Evolutionary conservation across 2,888 invertebrate genomes (phyloP).

Genomic region (Hylaea fasciaria): DNA sequence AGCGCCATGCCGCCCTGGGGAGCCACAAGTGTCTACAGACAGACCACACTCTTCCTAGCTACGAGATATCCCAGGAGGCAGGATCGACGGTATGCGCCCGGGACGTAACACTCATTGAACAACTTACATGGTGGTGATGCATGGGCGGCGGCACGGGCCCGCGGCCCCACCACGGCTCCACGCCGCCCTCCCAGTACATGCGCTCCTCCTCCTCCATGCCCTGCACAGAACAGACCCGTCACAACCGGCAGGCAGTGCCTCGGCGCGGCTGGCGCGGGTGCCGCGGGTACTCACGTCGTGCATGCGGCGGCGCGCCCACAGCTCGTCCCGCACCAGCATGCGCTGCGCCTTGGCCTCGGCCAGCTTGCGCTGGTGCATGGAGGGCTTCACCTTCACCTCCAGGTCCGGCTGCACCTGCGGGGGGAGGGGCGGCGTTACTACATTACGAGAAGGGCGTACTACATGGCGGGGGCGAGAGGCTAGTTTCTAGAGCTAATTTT

Average conservation of each 20-base stretch:
- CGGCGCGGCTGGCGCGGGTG: too few relatives aligned
- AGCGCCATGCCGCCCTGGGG: constrained; percentile 55
- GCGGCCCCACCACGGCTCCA: constrained; percentile 84
- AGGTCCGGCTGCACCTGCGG: constrained; percentile 91
- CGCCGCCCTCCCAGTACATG: constrained; percentile 95
- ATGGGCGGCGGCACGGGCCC: constrained; percentile 71
- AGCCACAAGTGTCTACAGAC: too few relatives aligned
- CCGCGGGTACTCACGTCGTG: constrained; percentile 61
- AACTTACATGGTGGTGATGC: constrained; percentile 68
- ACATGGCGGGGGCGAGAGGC: too few relatives aligned
- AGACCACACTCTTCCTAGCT: too few relatives aligned
- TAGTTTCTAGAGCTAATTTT: too few relatives aligned
- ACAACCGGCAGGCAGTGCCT: too few relatives aligned
- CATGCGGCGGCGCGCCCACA: constrained; percentile 88
- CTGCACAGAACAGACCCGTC: constrained; percentile 43
- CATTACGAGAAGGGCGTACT: too few relatives aligned
- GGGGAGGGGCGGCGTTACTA: not conserved
- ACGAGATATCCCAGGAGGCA: too few relatives aligned
- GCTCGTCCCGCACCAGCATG: constrained; percentile 88
- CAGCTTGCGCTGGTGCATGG: constrained; percentile 91
- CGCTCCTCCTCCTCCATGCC: constrained; percentile 91
- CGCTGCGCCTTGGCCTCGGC: constrained; percentile 94
- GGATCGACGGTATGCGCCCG: too few relatives aligned
- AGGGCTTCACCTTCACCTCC: constrained; percentile 98
- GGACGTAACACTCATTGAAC: too few relatives aligned